Conservation (phyloP, 2,113 vertebrate species). For the Equus przewalskii region DNA sequence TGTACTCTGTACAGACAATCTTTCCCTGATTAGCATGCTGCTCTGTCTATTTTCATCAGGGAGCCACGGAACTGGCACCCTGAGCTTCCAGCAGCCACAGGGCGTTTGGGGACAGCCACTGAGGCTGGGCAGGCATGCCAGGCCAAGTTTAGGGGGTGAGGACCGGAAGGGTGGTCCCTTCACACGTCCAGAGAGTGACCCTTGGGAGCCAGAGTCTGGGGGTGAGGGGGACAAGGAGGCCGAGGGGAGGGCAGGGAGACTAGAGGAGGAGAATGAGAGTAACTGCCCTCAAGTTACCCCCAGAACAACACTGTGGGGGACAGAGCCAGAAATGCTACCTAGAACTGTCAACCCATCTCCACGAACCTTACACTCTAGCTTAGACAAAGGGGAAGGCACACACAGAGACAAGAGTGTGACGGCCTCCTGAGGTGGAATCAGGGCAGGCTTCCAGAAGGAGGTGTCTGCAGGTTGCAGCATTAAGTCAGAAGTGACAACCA, state of each 20-base stretch:
- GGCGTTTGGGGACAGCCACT: slow-evolving; percentile 70
- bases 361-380: background rate
- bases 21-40: slow-evolving; percentile 81
- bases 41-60: slow-evolving; percentile 79
- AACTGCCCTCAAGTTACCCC: background rate
- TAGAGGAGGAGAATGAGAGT: background rate
- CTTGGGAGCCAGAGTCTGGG: background rate
- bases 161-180: background rate
- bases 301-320: background rate
- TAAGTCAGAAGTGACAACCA: background rate
- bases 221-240: background rate
- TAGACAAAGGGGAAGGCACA: slow-evolving; percentile 40
- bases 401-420: background rate
- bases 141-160: background rate
- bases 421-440: background rate
- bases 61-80: slow-evolving; percentile 78
- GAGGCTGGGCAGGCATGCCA: background rate
- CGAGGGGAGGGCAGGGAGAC: background rate
- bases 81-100: slow-evolving; percentile 70
- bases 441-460: slow-evolving; percentile 55
- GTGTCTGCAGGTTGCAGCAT: background rate
- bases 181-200: background rate
- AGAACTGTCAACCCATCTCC: background rate
- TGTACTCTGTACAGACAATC: slow-evolving; percentile 81
- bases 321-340: slow-evolving; percentile 21